Percentiles rank a stretch among this genome's conserved stretches.
phyloP scores from a whole-genome alignment of 2,797 vertebrate genomes.

The Acanthurus leucopareius region DNA sequence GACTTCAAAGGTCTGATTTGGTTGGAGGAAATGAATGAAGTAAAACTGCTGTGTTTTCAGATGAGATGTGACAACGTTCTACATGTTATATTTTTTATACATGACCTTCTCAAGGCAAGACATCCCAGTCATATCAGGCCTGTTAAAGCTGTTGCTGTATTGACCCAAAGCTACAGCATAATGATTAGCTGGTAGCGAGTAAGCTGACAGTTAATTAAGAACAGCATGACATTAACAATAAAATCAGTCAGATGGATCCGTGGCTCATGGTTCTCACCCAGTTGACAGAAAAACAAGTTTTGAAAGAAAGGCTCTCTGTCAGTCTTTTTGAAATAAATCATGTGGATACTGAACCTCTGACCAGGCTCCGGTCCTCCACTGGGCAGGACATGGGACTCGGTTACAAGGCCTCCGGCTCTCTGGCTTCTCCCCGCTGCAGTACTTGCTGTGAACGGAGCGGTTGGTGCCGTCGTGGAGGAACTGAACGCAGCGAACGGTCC shows the following conservation, averaged over 20 bases:
- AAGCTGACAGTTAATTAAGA: background rate
- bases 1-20: background rate
- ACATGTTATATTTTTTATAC: slow-evolving; percentile 16
- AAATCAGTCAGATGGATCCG: background rate
- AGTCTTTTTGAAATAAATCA: background rate
- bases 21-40: background rate
- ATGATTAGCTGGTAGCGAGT: background rate
- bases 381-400: slow-evolving; percentile 88
- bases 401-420: slow-evolving; percentile 92
- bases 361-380: slow-evolving; percentile 94
- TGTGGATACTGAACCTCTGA: slow-evolving; percentile 86
- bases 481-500: slow-evolving; percentile 93
- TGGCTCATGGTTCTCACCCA: background rate
- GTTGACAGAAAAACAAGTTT: background rate
- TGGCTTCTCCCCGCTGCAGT: slow-evolving; percentile 91
- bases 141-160: background rate
- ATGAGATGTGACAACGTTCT: background rate
- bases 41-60: background rate
- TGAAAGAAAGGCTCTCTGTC: background rate
- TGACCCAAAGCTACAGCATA: background rate
- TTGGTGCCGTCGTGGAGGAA: slow-evolving; percentile 89
- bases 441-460: slow-evolving; percentile 94
- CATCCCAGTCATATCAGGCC: background rate
- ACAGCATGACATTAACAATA: background rate
- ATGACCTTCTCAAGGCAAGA: background rate